Evolutionary conservation across 2,797 vertebrate species (phyloP), one percentile per base, ranked within the genome.

Genomic region (Alfaro cultratus): DNA sequence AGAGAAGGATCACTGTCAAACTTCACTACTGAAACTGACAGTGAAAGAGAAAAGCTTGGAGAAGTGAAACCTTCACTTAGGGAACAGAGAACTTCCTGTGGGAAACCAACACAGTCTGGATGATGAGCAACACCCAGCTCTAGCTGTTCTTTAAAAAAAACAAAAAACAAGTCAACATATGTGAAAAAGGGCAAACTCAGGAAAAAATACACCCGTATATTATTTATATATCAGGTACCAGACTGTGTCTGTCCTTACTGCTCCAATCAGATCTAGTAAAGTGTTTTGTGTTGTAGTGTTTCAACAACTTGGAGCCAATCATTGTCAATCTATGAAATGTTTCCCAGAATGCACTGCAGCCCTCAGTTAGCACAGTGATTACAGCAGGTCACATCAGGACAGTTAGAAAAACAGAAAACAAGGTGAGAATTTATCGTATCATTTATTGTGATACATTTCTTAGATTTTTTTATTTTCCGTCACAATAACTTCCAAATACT

Each of bases 61-160:
- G 85, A 78, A 74, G 39, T 64, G 64, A 81, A 81, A 79, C 71
- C 8, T 8, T 2, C 12, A 5, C 5, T 53, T 47, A 57, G 60
- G 45, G 36, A 39, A 80, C 47, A 64, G 31, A 13, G 3, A 11
- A 12, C 47, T 55, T 62, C 74, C 46, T 72, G 23, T 57, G 26
- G 41, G 39, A 55, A n/a, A 73, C 78, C 29, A 1, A 60, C 18
- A 9, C 2, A 2, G 41, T 16, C 5, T 41, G 43, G 39, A 29
- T 55, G 36, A n/a, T 29, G 12, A 74, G 7, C 1, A 64, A 36
- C 62, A 64, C 16, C 8, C 31, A 36, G 31, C 31, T 36, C 15
- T 34, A 13, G 21, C 4, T 12, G 29, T 13, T 36, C 31, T 41
- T 67, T 5, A 36, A 67, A 36, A 64, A 34, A 34, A 13, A 13